Conservation (phyloP, 2,888 invertebrate genomes). For the Patella caerulea region DNA sequence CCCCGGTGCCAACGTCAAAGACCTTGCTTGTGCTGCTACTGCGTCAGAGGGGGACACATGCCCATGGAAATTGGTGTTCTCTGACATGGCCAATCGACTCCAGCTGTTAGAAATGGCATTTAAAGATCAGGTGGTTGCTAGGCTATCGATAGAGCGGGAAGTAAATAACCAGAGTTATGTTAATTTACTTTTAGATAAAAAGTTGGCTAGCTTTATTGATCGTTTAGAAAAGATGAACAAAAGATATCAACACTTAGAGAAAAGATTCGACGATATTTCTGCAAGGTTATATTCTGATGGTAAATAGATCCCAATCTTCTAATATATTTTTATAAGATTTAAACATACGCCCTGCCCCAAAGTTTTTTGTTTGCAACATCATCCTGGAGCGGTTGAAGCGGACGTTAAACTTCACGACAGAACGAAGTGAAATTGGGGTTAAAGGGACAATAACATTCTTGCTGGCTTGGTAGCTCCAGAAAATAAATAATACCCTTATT, state of each 20-base stretch:
- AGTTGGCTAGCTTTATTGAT: constrained; percentile 44
- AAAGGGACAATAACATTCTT: too few relatives aligned
- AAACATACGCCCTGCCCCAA: too few relatives aligned
- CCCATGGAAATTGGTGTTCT: constrained; percentile 51
- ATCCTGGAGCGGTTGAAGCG: too few relatives aligned
- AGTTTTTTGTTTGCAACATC: too few relatives aligned
- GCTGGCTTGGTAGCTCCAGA: too few relatives aligned
- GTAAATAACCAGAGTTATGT: constrained; percentile 57
- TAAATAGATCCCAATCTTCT: constrained; percentile 14
- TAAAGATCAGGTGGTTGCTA: constrained; percentile 58
- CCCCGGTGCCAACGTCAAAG: constrained; percentile 11
- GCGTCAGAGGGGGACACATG: constrained; percentile 30
- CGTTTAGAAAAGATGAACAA: constrained; percentile 46
- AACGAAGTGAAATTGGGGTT: too few relatives aligned
- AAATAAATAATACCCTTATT: too few relatives aligned
- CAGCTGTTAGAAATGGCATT: constrained; percentile 59
- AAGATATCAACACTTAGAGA: constrained; percentile 39
- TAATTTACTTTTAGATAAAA: constrained; percentile 45
- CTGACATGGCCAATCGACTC: constrained; percentile 55
- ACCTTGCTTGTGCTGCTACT: constrained; percentile 9
- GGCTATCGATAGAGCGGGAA: constrained; percentile 50
- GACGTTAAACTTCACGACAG: too few relatives aligned
- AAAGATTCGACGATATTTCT: constrained; percentile 32
- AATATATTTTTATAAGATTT: too few relatives aligned
- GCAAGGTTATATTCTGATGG: constrained; percentile 47